phyloP scores from a whole-genome alignment of 2,888 invertebrate species.

The Philopedon plagiatum region DNA sequence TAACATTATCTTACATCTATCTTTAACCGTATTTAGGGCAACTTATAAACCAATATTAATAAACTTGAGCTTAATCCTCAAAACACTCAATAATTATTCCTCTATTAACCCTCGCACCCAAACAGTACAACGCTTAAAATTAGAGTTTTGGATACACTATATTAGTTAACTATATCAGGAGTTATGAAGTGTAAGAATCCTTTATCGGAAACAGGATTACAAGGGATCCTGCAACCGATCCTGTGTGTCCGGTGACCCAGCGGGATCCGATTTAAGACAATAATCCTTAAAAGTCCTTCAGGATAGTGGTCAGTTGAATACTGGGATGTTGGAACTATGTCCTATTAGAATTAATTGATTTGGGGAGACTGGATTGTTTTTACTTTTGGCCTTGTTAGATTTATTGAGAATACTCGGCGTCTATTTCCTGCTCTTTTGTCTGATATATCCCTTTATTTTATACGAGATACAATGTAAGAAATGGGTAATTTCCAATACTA shows the following conservation, averaged over 20 bases:
- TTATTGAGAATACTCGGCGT: too few relatives aligned
- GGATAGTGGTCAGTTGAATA: slow-evolving; percentile 48
- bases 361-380: background rate
- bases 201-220: slow-evolving; percentile 51
- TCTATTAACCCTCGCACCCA: slow-evolving; percentile 37
- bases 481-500: too few relatives aligned
- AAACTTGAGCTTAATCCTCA: background rate
- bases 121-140: slow-evolving; percentile 25
- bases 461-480: too few relatives aligned
- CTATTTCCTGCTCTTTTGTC: too few relatives aligned
- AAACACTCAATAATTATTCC: slow-evolving; percentile 43
- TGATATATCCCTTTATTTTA: too few relatives aligned
- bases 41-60: background rate
- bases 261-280: slow-evolving; percentile 51
- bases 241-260: slow-evolving; percentile 45
- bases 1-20: background rate
- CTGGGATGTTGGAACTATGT: slow-evolving; percentile 12
- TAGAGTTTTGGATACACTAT: slow-evolving; percentile 43
- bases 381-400: too few relatives aligned
- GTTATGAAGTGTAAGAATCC: slow-evolving; percentile 54
- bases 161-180: slow-evolving; percentile 51
- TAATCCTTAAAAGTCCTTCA: slow-evolving; percentile 52
- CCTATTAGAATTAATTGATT: slow-evolving; percentile 42
- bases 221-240: slow-evolving; percentile 44
- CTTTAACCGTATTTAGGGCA: background rate